Evolutionary conservation across 2,113 vertebrate genomes (phyloP).

Genomic region (Chloropsis cyanopogon): DNA sequence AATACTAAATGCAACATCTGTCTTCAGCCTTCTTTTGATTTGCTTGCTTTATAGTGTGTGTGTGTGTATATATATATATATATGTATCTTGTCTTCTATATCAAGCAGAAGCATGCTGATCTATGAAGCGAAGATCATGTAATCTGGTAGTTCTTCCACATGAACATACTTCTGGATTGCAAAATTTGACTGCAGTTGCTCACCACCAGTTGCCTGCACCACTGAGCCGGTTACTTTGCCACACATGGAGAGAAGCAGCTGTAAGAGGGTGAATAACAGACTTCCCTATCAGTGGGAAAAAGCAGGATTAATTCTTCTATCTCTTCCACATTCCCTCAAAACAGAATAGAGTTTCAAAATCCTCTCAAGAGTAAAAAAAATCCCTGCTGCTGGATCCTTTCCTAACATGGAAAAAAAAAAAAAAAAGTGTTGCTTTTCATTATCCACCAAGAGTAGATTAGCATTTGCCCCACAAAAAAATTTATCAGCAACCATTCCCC

Average conservation of each 20-base stretch:
- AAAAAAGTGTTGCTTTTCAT: not conserved
- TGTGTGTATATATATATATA: not conserved
- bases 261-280: not conserved
- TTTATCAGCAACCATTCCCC: not conserved
- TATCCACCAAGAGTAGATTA: not conserved
- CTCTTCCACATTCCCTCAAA: not conserved
- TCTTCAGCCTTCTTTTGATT: not conserved
- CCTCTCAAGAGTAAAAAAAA: not conserved
- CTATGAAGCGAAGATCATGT: not conserved
- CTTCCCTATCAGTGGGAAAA: not conserved
- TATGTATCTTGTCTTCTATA: not conserved
- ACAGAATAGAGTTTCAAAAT: not conserved
- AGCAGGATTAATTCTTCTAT: not conserved
- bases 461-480: not conserved
- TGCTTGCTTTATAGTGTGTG: not conserved
- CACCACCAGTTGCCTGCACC: not conserved
- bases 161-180: not conserved
- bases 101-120: not conserved
- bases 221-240: not conserved
- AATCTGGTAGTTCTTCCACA: not conserved
- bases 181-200: not conserved
- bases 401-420: not conserved
- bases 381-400: not conserved
- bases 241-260: not conserved
- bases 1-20: not conserved